Base-by-base conservation (phyloP, 2,113 vertebrate genomes). In the Oreochromis aureus region DNA sequence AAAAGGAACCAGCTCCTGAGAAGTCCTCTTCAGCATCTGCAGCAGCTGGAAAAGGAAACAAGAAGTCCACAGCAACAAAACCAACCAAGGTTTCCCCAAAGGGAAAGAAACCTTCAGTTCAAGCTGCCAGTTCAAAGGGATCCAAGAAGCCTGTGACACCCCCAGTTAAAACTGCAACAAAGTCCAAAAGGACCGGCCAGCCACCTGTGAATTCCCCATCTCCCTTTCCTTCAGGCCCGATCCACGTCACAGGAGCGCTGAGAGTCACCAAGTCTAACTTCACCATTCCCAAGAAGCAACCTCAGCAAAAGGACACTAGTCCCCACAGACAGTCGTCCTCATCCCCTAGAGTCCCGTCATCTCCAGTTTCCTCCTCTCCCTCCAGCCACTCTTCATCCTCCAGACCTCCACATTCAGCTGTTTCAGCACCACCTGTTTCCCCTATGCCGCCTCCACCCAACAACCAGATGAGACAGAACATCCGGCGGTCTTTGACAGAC, bases 401-500 rank as follows among this genome's bases (percentile, higher is more conserved):
- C 51, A 96, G 96, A 84, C 73, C 96, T 5, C 10, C 15, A 22
- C 95, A 56, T 79, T 91, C 94, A 4, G 56, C 89, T 4, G 24
- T 80, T 9, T 83, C 91, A 22, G 78, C 92, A 0, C 86, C 94
- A 9, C n/a, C 94, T 2, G 82, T 2, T 19, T 53, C 96, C 1
- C 34, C 93, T 3, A 94, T 95, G 36, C 95, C 97, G 0, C 98
- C 97, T 8, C 98, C 97, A 7, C 97, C 98, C 79, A 99, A 99
- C 93, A 98, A 97, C 32, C 98, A 99, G 95, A 99, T 99, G 90
- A 97, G 98, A 39, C 97, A 98, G 89, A 99, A 99, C 86, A 99
- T 99, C 90, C 97, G 98, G 4, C 97, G 99, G 34, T 99, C 99
- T 0, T 94, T 99, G 61, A 99, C 98, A 58, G 98, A 99, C 89